Evolutionary conservation across 1,140 invertebrate species (phyloP).

Genomic region (Parasteatoda tepidariorum): DNA sequence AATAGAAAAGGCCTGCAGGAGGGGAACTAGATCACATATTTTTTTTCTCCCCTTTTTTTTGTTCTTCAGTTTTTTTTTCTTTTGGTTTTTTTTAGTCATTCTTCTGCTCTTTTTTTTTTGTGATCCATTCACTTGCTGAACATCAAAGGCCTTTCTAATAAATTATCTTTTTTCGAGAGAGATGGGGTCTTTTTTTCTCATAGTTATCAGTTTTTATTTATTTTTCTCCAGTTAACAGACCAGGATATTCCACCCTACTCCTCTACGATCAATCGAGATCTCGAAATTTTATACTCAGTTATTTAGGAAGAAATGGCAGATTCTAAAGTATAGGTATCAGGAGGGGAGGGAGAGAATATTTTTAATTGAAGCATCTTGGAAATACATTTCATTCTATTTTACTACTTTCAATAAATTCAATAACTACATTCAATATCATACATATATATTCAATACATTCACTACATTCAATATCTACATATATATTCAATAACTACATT

Average conservation of each 20-base stretch:
- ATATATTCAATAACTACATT: too few species aligned
- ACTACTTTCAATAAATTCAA: too few species aligned
- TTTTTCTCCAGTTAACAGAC: not conserved
- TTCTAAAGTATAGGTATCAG: not conserved
- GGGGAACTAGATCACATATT: conserved; percentile 2
- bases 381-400: not conserved
- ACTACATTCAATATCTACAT: too few species aligned
- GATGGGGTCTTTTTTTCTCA: not conserved
- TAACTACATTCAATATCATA: too few species aligned
- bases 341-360: not conserved
- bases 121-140: not conserved
- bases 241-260: not conserved
- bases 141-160: conserved; percentile 54
- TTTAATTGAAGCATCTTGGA: not conserved
- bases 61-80: conserved; percentile 1
- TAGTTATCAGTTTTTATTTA: not conserved
- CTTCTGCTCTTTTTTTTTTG: not conserved
- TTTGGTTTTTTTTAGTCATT: too few species aligned
- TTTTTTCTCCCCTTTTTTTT: not conserved
- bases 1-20: conserved; percentile 18
- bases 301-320: not conserved
- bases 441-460: too few species aligned
- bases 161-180: conserved; percentile 31
- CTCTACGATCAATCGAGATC: not conserved
- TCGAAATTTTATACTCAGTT: conserved; percentile 21